Percentiles rank a stretch among this genome's conserved stretches.
These are phyloP conservation scores for Melanocharis versteri DNA, from an alignment of 2,113 vertebrate species.

Conservation along the genomic window DNA sequence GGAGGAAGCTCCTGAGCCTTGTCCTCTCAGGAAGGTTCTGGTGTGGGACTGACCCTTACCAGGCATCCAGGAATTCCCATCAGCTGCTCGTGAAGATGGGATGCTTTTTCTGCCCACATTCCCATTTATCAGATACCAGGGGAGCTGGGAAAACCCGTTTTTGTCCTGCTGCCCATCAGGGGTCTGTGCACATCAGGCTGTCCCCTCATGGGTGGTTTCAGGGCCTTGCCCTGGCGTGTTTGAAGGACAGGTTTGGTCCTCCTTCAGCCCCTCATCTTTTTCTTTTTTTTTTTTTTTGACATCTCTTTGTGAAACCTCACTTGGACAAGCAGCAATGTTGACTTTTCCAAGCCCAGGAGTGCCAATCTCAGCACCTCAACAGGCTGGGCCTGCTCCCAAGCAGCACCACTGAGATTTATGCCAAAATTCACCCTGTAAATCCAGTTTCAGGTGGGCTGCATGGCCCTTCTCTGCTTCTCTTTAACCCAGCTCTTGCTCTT, in stretches of 20 bases:
- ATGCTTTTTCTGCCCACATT: neutral
- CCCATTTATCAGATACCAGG: neutral
- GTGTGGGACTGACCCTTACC: neutral
- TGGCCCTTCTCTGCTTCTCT: neutral
- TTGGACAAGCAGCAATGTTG: neutral
- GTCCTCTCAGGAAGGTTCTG: neutral
- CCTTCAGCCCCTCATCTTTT: neutral
- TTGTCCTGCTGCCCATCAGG: neutral
- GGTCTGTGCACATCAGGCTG: neutral
- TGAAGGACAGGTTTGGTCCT: neutral
- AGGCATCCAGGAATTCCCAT: neutral
- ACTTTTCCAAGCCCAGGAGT: neutral
- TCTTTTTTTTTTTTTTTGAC: neutral
- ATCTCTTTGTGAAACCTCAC: neutral
- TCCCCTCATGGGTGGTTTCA: neutral
- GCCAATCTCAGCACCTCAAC: accelerated
- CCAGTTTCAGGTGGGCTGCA: accelerated
- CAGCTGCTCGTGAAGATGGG: neutral
- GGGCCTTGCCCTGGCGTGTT: neutral
- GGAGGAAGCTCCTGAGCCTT: neutral
- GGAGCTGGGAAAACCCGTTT: neutral
- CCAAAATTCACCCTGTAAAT: neutral
- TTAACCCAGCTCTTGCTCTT: neutral
- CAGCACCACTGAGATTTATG: neutral
- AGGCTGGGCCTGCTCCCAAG: neutral